Evolutionary conservation across 2,888 invertebrate genomes (phyloP).

Genomic region (Ecliptopera silaceata): DNA sequence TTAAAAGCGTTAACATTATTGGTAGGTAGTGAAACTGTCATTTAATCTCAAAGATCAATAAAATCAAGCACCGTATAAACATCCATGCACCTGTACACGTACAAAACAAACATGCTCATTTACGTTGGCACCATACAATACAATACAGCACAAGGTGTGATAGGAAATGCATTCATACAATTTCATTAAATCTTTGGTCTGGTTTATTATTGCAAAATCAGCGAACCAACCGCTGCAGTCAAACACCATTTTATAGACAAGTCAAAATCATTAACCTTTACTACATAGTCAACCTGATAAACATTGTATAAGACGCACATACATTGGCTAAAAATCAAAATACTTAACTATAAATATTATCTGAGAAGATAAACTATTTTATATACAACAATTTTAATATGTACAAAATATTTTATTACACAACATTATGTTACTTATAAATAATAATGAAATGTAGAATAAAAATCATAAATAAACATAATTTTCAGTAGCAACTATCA

Average conservation of each 20-base stretch:
- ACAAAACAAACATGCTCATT: conserved; percentile 43
- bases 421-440: conserved; percentile 69
- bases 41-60: conserved; percentile 50
- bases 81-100: conserved; percentile 47
- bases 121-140: conserved; percentile 60
- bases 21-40: conserved; percentile 21
- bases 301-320: conserved; percentile 23
- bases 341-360: conserved; percentile 43
- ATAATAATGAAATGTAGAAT: conserved; percentile 40
- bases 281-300: conserved; percentile 25
- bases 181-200: conserved; percentile 72
- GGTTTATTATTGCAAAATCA: conserved; percentile 62
- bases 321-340: conserved; percentile 40
- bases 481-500: not conserved
- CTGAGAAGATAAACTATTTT: conserved; percentile 70
- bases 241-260: conserved; percentile 34
- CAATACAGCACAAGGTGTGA: conserved; percentile 48
- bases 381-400: conserved; percentile 79
- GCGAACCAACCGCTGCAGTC: conserved; percentile 39
- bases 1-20: too few relatives aligned
- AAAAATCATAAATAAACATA: conserved; percentile 42
- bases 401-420: conserved; percentile 72
- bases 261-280: conserved; percentile 38
- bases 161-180: conserved; percentile 55
- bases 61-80: conserved; percentile 46